phyloP scores from a whole-genome alignment of 2,797 vertebrate genomes.

The Chanos chanos region DNA sequence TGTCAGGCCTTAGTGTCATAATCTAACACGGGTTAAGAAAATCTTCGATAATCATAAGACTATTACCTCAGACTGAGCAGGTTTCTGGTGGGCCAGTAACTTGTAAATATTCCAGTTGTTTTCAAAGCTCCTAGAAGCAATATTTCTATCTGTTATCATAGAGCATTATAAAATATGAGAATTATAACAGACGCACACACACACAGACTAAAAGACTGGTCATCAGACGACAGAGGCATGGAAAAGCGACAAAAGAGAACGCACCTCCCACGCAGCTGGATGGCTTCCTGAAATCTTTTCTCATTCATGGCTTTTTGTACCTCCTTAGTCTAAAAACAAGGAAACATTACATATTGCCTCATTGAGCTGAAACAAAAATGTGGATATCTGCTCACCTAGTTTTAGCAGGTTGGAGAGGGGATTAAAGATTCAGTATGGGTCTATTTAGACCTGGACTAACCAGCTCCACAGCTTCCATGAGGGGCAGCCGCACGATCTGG shows the following conservation, averaged over 20 bases:
- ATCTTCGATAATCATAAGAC: not conserved
- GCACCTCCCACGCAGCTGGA: conserved; percentile 91
- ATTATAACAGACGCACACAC: too few relatives aligned
- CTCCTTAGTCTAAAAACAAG: conserved; percentile 80
- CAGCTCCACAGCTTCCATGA: conserved; percentile 96
- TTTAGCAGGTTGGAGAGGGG: too few relatives aligned
- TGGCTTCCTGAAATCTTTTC: conserved; percentile 86
- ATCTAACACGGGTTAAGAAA: too few relatives aligned
- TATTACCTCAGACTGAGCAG: conserved; percentile 71
- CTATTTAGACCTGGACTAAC: conserved; percentile 65
- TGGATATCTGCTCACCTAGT: not conserved
- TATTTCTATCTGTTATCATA: not conserved
- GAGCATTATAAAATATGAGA: not conserved
- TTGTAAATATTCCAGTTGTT: conserved; percentile 97
- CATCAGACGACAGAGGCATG: not conserved
- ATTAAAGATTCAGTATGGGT: not conserved
- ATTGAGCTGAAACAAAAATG: not conserved
- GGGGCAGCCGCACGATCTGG: conserved; percentile 85
- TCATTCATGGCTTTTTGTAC: conserved; percentile 96
- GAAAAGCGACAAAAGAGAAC: conserved; percentile 8
- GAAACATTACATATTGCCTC: not conserved
- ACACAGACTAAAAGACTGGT: too few relatives aligned
- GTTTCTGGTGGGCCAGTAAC: conserved; percentile 82
- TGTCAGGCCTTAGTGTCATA: too few relatives aligned
- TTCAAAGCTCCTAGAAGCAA: conserved; percentile 85